phyloP scores from a whole-genome alignment of 2,797 vertebrate genomes.

The Phrynocephalus guinanensis region DNA sequence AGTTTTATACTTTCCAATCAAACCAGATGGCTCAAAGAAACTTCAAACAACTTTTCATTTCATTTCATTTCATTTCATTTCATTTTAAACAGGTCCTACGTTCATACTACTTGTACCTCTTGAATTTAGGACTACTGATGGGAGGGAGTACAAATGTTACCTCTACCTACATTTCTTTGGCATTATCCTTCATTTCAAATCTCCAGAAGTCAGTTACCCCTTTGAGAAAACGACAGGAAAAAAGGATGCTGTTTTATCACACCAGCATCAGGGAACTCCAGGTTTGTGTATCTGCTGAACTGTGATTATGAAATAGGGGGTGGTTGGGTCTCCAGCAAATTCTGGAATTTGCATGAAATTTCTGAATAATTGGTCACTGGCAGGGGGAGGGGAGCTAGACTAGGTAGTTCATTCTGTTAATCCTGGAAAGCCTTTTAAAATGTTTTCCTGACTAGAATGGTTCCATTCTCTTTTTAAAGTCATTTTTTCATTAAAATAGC shows the following conservation, averaged over 20 bases:
- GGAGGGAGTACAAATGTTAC: slow-evolving; percentile 77
- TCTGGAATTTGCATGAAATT: too few species aligned
- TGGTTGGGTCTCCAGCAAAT: not conserved
- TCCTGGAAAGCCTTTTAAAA: too few species aligned
- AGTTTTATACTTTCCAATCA: not conserved
- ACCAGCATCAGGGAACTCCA: slow-evolving; percentile 85
- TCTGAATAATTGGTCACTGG: too few species aligned
- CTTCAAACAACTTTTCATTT: not conserved
- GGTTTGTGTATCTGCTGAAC: slow-evolving; percentile 74
- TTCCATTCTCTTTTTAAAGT: not conserved
- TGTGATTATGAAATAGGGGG: not conserved
- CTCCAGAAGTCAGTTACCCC: slow-evolving; percentile 71
- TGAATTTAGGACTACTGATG: slow-evolving; percentile 74
- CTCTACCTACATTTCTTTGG: slow-evolving; percentile 77
- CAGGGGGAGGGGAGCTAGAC: too few species aligned
- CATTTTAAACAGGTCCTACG: slow-evolving; percentile 79
- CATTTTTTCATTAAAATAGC: not conserved
- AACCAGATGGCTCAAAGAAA: not conserved
- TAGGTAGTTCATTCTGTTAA: not conserved
- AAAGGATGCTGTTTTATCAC: slow-evolving; percentile 80
- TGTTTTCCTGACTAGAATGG: not conserved
- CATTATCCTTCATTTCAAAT: slow-evolving; percentile 78
- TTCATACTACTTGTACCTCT: slow-evolving; percentile 74
- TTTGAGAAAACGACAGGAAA: slow-evolving; percentile 75
- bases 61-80: slow-evolving; percentile 1